These are phyloP conservation scores for Sula dactylatra DNA, from an alignment of 2,113 vertebrate species.

Conservation along the genomic window DNA sequence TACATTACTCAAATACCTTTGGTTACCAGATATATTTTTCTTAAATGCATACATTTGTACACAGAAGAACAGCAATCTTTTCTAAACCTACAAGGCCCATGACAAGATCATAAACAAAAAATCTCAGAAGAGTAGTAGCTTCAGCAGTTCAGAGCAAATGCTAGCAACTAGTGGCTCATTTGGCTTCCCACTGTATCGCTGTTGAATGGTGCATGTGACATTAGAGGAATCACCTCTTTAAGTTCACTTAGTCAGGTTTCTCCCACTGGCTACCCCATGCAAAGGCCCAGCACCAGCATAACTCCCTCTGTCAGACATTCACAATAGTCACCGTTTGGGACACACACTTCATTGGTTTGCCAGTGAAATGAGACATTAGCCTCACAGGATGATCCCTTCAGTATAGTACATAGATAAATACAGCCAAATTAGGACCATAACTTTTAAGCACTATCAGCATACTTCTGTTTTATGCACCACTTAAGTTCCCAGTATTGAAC, in stretches of 20 bases:
- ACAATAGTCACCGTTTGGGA: fast-evolving
- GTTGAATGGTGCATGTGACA: not conserved
- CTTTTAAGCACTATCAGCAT: no score
- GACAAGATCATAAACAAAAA: not conserved
- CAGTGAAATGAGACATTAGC: not conserved
- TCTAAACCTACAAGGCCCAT: not conserved
- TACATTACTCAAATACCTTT: not conserved
- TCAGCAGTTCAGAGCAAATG: not conserved
- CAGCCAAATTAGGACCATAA: not conserved
- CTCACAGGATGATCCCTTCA: not conserved
- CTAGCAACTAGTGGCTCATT: not conserved
- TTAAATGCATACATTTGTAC: not conserved
- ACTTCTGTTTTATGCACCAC: not conserved
- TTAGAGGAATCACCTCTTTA: not conserved
- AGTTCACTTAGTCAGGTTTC: not conserved
- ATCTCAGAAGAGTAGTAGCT: not conserved
- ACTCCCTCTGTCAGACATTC: not conserved
- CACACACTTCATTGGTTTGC: not conserved
- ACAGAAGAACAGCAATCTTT: not conserved
- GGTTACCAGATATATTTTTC: not conserved
- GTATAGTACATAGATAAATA: not conserved
- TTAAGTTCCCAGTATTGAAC: not conserved
- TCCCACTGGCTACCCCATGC: not conserved
- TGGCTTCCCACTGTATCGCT: not conserved
- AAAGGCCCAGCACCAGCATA: not conserved